Base-by-base conservation (phyloP, 2,113 vertebrate species). In the Hymenochirus boettgeri region DNA sequence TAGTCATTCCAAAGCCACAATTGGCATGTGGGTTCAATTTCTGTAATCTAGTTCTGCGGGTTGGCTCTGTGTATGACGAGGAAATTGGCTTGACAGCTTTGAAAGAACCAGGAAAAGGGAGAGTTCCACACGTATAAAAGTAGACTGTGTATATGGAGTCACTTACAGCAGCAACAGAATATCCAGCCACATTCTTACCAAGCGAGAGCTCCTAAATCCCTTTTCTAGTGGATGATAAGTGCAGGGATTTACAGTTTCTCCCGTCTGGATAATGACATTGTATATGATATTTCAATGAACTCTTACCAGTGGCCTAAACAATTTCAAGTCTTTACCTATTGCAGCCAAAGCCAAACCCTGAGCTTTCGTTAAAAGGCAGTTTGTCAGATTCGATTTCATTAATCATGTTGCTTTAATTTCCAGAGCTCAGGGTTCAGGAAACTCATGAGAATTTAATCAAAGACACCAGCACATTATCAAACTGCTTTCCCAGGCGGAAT, bases 1-100 rank as follows among this genome's bases (percentile, higher is more conserved):
- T 59, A 67, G 57, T 67, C 60, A 67, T 57, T 60, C 65, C 19
- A 59, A 67, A 67, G 56, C 65, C 65, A 60, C 65, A 67, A 67
- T 53, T 60, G 53, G 42, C 65, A 67, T 67, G 65, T 67, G 65
- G 26, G 60, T 67, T 53, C 56, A 67, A 67, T 67, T 59, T 67
- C 25, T 53, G 46, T 60, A 67, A 67, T 67, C 65, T 59, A 59
- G 65, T 53, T 67, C 53, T 60, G 65, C 29, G 65, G 65, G 45
- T 60, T 66, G 5, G 46, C 56, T 33, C 22, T 59, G 65, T 59
- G 65, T 31, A 27, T 27, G 18, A 67, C 25, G 56, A 67, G 65
- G 65, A 67, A 67, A 60, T 59, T 39, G 47, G 56, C 26, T 60
- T 53, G 65, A 67, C 65, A 67, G 47, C 46, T 67, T 53, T 59